Percentiles rank a stretch among this genome's conserved stretches.
Conservation (phyloP, 2,113 vertebrate genomes). For the Psettodes erumei region DNA sequence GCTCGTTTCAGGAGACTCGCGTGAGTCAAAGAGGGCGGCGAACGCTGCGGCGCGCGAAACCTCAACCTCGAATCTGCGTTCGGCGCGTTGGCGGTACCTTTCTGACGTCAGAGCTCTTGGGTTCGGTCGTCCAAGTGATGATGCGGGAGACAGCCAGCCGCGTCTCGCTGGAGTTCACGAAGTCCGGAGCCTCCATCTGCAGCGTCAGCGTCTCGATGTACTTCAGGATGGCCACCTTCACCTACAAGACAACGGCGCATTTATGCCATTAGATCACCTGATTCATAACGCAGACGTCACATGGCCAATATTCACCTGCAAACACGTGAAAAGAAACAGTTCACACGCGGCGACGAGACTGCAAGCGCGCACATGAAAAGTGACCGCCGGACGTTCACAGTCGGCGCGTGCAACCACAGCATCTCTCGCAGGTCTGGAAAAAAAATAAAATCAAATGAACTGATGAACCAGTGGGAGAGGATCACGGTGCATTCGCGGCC, state of each 20-base stretch:
- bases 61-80: not conserved
- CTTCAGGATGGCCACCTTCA: constrained; percentile 96
- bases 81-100: constrained; percentile 83
- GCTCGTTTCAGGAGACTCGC: not conserved
- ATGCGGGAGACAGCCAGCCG: constrained; percentile 95
- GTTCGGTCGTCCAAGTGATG: constrained; percentile 98
- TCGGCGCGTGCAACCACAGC: constrained; percentile 47
- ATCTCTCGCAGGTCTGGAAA: constrained; percentile 63
- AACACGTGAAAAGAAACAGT: constrained; percentile 20
- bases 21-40: not conserved
- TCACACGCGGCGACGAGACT: constrained; percentile 25
- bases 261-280: constrained; percentile 9
- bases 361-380: constrained; percentile 20
- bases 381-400: constrained; percentile 24
- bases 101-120: constrained; percentile 96
- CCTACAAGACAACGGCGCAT: constrained; percentile 79
- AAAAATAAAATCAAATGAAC: constrained; percentile 48
- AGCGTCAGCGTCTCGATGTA: constrained; percentile 95
- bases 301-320: constrained; percentile 44
- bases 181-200: constrained; percentile 96
- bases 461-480: constrained; percentile 46
- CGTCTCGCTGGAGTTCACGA: constrained; percentile 97
- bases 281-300: not conserved
- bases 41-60: too few species aligned
- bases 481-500: constrained; percentile 20